Base-by-base conservation (phyloP, 2,888 invertebrate genomes). In the Standfussiana lucernea region DNA sequence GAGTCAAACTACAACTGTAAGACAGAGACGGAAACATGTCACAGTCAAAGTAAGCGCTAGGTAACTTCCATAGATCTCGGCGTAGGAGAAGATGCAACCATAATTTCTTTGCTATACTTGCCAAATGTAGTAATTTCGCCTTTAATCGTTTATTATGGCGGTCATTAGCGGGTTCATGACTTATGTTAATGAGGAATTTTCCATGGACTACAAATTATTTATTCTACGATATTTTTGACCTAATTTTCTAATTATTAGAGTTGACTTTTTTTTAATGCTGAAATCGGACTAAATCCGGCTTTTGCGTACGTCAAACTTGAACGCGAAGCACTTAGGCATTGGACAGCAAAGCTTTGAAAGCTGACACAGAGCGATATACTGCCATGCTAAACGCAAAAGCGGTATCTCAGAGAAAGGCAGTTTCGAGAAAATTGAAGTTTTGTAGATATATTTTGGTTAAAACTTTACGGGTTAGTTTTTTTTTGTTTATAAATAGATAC, bases 271-370 rank as follows among this genome's bases (percentile, higher is more conserved):
- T 24, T 32, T n/a, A 5, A 2, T 61, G 40, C 18, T 28, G 15
- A 37, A 61, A n/a, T 40, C 2, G 1, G n/a, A 47, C n/a, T 35
- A 40, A 56, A 64, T 47, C 21, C 35, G 24, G 32, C 45, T 59
- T 80, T 28, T 28, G 40, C 47, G 35, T 56, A 35, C 56, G 35
- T 73, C 35, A 56, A 78, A 71, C 42, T 75, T 82, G 11, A 79
- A 68, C 24, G 24, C 2, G 5, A 64, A 77, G 75, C 74, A 73
- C 82, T 82, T 40, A 78, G 56, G 35, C 47, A 15, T 53, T 75
- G 32, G 53, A 62, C 61, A 75, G 62, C 53, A 82, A 45, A 28
- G 40, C 67, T 75, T 75, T 75, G 66, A 82, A 75, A 75, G 64
- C 61, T 79, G 53, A 62, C 61, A 67, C 40, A 62, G 13, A 62